Evolutionary conservation across 2,888 invertebrate genomes (phyloP), one percentile per base, ranked within the genome.

Genomic region (Parnassius orleans): DNA sequence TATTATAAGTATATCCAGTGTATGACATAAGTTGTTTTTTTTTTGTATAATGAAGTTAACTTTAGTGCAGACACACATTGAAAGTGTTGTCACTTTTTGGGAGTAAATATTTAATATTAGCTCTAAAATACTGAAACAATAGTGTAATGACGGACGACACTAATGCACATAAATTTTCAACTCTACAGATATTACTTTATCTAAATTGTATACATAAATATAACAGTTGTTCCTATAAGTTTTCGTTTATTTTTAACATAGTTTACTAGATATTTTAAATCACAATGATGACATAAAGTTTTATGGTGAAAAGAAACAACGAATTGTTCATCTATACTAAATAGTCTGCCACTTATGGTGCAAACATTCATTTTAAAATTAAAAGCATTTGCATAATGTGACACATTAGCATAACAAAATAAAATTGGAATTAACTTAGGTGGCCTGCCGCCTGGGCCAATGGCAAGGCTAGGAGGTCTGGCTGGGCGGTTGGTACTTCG

Each of bases 391-490:
- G 66, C 60, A 52, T 63, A 70, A 71, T 69, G 66, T 66, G 63
- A 65, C 65, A 68, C 66, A 68, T 57, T 71, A 72, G 72, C 72
- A 66, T 71, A 73, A 70, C 66, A 52, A 68, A 67, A 62, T 62
- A 42, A 24, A 57, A 53, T 33, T 53, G 60, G 57, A 57, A 63
- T 60, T 46, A 58, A 58, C 50, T n/a, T 61, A 56, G n/a, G 15
- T 47, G 58, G 52, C 50, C 48, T 24, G 42, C 51, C 33, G 55
- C 55, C 56, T 62, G 10, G 1, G 15, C 55, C 66, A 66, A 51
- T 53, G 69, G 66, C 69, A 66, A 67, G 89, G 91, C 92, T 92
- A 92, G 81, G 92, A 92, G 48, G 90, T 90, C 75, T 92, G 92
- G 67, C 87, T 91, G 14, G 90, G 80, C 14, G 84, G 71, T 69